phyloP scores from a whole-genome alignment of 1,140 invertebrate species.

The Lasioglossum baleicum region DNA sequence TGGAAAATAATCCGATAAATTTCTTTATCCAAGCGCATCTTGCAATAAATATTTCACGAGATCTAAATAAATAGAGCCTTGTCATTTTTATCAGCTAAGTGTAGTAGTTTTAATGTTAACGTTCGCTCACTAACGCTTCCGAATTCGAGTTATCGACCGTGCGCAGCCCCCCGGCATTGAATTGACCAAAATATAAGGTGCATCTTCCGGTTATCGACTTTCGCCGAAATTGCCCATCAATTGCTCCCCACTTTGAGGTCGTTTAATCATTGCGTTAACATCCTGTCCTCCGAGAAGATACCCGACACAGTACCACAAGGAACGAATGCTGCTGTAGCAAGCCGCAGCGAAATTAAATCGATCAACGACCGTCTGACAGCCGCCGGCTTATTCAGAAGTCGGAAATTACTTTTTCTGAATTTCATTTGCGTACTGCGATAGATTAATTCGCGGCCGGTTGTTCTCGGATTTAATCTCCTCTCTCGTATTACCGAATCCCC shows the following conservation, averaged over 20 bases:
- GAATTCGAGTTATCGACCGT: too few relatives aligned
- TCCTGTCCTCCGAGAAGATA: neutral
- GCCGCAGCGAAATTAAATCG: neutral
- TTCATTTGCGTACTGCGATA: constrained; percentile 19
- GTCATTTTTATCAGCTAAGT: too few relatives aligned
- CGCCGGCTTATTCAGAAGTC: neutral
- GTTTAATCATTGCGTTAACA: neutral
- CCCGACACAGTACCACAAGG: neutral
- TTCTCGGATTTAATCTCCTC: constrained; percentile 23
- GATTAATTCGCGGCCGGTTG: constrained; percentile 28
- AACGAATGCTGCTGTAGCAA: neutral
- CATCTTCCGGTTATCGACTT: neutral
- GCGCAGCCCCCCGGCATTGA: too few relatives aligned
- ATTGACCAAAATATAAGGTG: neutral
- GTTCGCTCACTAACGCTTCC: too few relatives aligned
- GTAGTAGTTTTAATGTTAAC: too few relatives aligned
- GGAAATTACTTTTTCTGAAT: constrained; percentile 9
- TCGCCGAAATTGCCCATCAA: neutral
- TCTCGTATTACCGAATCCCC: constrained; percentile 26
- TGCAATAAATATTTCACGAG: too few relatives aligned
- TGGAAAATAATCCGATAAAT: too few relatives aligned
- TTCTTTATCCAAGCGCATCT: too few relatives aligned
- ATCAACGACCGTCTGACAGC: neutral
- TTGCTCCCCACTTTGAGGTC: neutral
- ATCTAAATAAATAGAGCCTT: too few relatives aligned